These are phyloP conservation scores for Poeciliopsis turrubarensis DNA, from an alignment of 2,113 vertebrate species.

Conservation along the genomic window DNA sequence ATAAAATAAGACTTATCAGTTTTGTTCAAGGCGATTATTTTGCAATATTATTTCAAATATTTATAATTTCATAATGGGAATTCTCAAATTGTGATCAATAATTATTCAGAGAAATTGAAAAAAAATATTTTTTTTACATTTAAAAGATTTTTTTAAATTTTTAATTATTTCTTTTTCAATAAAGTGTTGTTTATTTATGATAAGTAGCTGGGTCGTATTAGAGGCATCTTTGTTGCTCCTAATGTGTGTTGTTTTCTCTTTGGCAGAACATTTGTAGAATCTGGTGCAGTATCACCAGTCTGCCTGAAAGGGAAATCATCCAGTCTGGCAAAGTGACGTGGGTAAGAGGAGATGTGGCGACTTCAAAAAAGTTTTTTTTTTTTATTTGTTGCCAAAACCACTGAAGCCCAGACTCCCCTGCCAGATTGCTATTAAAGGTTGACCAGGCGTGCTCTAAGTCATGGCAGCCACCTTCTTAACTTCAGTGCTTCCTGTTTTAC, in stretches of 20 bases:
- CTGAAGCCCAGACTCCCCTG: conserved; percentile 43
- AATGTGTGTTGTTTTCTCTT: not conserved
- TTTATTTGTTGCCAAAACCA: conserved; percentile 69
- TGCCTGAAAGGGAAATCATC: conserved; percentile 48
- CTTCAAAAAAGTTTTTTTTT: conserved; percentile 55
- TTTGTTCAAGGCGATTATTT: not conserved
- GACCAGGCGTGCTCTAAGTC: conserved; percentile 39
- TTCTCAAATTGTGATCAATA: not conserved
- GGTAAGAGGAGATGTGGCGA: conserved; percentile 56
- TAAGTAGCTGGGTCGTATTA: not conserved
- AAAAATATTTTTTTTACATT: too few relatives aligned
- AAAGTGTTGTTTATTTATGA: not conserved
- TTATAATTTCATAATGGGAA: too few relatives aligned
- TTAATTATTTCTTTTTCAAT: not conserved
- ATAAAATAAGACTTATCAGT: not conserved
- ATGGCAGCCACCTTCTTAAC: conserved; percentile 41
- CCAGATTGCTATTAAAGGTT: conserved; percentile 48
- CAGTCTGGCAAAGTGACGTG: conserved; percentile 29
- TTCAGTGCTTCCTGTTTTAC: not conserved
- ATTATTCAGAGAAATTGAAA: not conserved
- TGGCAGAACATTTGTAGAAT: conserved; percentile 34
- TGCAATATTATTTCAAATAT: too few relatives aligned
- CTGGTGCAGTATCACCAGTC: conserved; percentile 12
- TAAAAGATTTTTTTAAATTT: too few relatives aligned
- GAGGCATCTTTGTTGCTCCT: not conserved